These are phyloP conservation scores for Lagopus muta DNA, from an alignment of 2,113 vertebrate species.

Conservation along the genomic window DNA sequence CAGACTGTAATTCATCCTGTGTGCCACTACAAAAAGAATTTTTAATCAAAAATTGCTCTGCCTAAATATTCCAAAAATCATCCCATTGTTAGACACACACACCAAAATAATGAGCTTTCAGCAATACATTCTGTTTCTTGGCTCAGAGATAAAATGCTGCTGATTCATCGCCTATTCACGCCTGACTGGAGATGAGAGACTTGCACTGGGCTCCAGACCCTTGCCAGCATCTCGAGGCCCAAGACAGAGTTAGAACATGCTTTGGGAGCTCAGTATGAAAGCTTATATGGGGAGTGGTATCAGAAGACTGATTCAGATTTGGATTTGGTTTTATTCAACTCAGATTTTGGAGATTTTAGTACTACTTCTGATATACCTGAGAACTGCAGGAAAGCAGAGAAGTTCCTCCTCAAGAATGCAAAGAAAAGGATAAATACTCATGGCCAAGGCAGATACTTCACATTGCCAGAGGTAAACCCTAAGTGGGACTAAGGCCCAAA, in stretches of 20 bases:
- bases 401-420: not conserved
- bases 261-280: not conserved
- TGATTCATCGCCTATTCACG: not conserved
- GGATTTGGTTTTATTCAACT: not conserved
- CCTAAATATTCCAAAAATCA: slow-evolving; percentile 40
- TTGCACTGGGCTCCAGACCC: not conserved
- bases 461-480: not conserved
- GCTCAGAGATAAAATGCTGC: slow-evolving; percentile 14
- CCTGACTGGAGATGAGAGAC: not conserved
- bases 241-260: not conserved
- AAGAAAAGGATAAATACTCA: not conserved
- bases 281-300: not conserved
- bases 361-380: not conserved
- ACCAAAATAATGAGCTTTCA: not conserved
- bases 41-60: slow-evolving; percentile 42
- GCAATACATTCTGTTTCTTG: slow-evolving; percentile 24
- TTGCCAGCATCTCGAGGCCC: not conserved
- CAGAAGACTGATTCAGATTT: not conserved
- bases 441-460: not conserved
- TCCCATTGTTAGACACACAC: not conserved
- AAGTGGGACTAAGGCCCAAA: not conserved
- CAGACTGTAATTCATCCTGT: slow-evolving; percentile 32
- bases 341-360: not conserved
- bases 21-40: not conserved
- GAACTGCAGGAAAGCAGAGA: not conserved